Conservation (phyloP, 2,797 vertebrate species). For the Lepilemur septentrionalis region DNA sequence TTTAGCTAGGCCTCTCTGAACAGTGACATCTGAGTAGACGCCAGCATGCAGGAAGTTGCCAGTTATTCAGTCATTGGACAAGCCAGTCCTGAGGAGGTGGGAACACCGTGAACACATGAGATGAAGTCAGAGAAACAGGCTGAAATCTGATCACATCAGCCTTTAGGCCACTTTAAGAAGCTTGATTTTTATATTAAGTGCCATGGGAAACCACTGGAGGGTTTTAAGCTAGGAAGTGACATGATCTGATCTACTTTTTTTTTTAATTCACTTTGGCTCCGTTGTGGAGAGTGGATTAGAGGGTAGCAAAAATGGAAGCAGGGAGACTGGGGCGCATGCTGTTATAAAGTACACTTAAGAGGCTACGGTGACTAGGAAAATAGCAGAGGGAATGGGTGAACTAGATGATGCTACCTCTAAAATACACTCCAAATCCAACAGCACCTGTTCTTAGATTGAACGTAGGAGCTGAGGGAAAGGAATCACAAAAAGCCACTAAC, state of each 20-base stretch:
- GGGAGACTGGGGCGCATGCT: background rate
- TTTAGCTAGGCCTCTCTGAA: background rate
- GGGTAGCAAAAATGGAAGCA: background rate
- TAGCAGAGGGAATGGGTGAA: background rate
- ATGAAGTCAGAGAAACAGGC: background rate
- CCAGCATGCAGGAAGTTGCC: background rate
- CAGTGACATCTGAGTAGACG: background rate
- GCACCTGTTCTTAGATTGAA: background rate
- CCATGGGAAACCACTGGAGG: background rate
- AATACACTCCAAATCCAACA: background rate
- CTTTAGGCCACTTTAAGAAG: background rate
- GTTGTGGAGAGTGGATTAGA: slow-evolving; percentile 5
- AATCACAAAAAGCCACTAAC: background rate
- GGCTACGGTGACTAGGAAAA: background rate
- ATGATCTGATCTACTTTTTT: background rate
- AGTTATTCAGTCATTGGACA: background rate
- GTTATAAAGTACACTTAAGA: background rate
- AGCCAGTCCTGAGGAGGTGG: background rate
- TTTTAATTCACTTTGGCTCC: background rate
- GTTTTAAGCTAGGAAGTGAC: background rate
- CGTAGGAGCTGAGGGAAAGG: background rate
- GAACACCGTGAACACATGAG: background rate
- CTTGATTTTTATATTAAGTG: background rate
- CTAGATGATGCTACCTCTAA: background rate
- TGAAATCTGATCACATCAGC: background rate